Conservation (phyloP, 2,888 invertebrate species). For the Hedychridium roseum region DNA sequence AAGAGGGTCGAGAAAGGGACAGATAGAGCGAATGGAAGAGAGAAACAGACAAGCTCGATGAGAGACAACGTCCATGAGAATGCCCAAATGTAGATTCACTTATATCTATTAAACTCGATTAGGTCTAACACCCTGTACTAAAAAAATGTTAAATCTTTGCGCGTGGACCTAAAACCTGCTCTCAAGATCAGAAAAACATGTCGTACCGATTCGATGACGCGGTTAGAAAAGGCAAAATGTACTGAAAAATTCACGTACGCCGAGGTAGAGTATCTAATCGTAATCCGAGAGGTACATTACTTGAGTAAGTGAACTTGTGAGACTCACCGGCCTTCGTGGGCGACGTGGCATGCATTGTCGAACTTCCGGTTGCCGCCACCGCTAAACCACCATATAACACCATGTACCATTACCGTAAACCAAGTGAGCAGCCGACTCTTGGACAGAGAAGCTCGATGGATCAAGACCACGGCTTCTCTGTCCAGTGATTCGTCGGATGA, state of each 20-base stretch:
- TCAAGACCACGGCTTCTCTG: conserved; percentile 38
- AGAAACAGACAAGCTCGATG: conserved; percentile 37
- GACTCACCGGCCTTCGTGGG: conserved; percentile 62
- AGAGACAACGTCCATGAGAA: conserved; percentile 25
- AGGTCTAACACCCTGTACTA: too few relatives aligned
- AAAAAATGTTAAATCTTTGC: too few relatives aligned
- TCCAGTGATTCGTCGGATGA: conserved; percentile 23
- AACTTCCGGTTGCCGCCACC: conserved; percentile 60
- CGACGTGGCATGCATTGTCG: conserved; percentile 62
- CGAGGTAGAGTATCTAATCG: not conserved
- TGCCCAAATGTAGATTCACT: too few relatives aligned
- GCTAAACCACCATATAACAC: conserved; percentile 61
- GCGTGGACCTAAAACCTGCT: too few relatives aligned
- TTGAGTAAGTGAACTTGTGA: conserved; percentile 37
- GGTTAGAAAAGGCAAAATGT: not conserved
- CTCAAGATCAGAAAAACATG: too few relatives aligned
- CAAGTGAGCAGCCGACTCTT: conserved; percentile 17
- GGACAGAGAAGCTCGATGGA: conserved; percentile 36
- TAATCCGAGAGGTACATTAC: not conserved
- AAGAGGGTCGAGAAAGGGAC: conserved; percentile 16
- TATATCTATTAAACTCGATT: too few relatives aligned
- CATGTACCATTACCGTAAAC: conserved; percentile 55
- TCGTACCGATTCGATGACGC: too few relatives aligned
- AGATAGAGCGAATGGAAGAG: conserved; percentile 24
- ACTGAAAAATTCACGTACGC: not conserved